Percentiles rank a stretch among this genome's conserved stretches.
Conservation (phyloP, 2,113 vertebrate species). For the Myocastor coypus region DNA sequence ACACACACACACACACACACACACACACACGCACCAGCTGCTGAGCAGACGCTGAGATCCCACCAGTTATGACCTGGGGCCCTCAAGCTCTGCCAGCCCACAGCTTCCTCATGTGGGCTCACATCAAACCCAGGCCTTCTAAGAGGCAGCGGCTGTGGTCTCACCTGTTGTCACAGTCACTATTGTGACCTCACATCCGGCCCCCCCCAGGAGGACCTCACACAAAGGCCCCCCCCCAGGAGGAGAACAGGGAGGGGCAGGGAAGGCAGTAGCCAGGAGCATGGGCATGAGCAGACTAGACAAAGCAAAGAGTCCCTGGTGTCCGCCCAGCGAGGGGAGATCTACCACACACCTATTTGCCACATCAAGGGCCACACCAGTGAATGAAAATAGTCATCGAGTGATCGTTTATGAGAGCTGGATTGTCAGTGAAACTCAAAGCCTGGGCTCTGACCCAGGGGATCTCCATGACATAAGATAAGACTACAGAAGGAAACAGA, state of each 20-base stretch:
- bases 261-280: rapidly evolving
- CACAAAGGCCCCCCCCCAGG: rapidly evolving
- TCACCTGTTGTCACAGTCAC: not conserved
- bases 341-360: not conserved
- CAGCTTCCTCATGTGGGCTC: rapidly evolving
- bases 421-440: not conserved
- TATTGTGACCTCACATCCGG: rapidly evolving
- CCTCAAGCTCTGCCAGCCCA: not conserved
- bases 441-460: not conserved
- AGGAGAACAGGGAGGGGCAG: rapidly evolving
- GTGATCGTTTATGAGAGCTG: not conserved
- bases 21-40: not conserved
- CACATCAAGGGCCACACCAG: not conserved
- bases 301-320: not conserved
- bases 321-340: not conserved
- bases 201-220: rapidly evolving
- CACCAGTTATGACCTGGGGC: not conserved
- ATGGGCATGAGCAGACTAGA: not conserved
- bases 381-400: rapidly evolving
- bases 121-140: not conserved
- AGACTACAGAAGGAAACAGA: not conserved
- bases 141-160: rapidly evolving
- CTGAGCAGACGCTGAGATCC: too few relatives aligned
- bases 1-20: too few relatives aligned
- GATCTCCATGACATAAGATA: not conserved